phyloP scores from a whole-genome alignment of 2,888 invertebrate genomes.

The Silvanus unidentatus region DNA sequence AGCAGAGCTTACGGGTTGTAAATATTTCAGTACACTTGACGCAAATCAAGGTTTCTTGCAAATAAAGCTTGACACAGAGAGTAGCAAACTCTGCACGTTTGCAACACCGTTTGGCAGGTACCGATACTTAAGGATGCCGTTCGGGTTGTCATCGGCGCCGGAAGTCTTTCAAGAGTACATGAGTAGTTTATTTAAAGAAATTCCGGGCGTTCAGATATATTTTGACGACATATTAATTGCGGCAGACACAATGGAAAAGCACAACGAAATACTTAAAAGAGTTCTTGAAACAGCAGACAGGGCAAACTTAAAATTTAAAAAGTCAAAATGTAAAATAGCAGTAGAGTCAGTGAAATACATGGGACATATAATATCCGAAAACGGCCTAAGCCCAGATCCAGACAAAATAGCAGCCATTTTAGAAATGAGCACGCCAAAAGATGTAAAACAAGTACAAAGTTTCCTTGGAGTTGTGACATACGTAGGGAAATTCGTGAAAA shows the following conservation, averaged over 20 bases:
- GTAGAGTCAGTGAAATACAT: constrained; percentile 26
- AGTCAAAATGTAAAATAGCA: constrained; percentile 27
- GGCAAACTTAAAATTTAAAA: constrained; percentile 32
- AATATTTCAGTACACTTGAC: constrained; percentile 14
- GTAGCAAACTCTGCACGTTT: constrained; percentile 6
- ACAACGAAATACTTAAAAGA: constrained; percentile 22
- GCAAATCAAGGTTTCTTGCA: constrained; percentile 12
- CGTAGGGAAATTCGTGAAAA: constrained; percentile 15
- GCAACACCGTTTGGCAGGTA: constrained; percentile 7
- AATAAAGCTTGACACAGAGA: constrained; percentile 15
- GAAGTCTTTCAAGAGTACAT: constrained; percentile 18
- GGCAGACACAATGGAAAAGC: constrained; percentile 18
- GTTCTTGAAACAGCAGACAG: constrained; percentile 25
- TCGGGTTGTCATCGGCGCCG: constrained; percentile 6
- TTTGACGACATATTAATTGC: constrained; percentile 29
- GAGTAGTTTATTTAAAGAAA: constrained; percentile 33
- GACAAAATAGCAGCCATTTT: constrained; percentile 15
- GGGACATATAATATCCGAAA: constrained; percentile 19
- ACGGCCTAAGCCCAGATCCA: constrained; percentile 16
- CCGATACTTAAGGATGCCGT: constrained; percentile 3
- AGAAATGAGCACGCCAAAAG: constrained; percentile 14
- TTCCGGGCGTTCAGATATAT: constrained; percentile 30
- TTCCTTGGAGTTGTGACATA: constrained; percentile 21
- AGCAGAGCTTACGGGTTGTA: constrained; percentile 13
- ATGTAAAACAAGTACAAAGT: constrained; percentile 16